A percentile compares a stretch with the other conserved stretches of the same genome.
These are phyloP conservation scores for Zygothrica quintamaculata DNA, from an alignment of 2,888 invertebrate genomes.

Conservation along the genomic window DNA sequence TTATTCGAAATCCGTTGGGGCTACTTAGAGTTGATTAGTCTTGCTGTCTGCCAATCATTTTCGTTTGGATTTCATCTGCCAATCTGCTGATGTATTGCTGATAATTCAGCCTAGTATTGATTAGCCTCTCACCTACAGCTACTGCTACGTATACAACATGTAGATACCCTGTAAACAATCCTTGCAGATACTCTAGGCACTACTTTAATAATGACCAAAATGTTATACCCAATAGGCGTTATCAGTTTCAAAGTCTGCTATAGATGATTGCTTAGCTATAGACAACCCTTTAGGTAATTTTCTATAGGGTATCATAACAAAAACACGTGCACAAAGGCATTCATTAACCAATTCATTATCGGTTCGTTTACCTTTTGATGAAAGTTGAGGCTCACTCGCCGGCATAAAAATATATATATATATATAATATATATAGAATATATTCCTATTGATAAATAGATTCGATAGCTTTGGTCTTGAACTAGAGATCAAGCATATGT, in stretches of 20 bases:
- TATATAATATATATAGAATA: conserved; percentile 1
- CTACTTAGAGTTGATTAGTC: conserved; percentile 4
- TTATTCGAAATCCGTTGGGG: background rate
- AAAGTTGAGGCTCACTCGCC: background rate
- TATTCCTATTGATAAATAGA: background rate
- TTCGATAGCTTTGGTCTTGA: conserved; percentile 54
- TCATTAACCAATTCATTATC: conserved; percentile 47
- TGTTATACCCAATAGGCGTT: too few species aligned
- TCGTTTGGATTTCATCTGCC: background rate
- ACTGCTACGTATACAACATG: too few species aligned
- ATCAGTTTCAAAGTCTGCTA: too few species aligned
- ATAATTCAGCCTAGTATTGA: conserved; percentile 31
- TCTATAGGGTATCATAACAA: too few species aligned
- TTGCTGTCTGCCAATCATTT: conserved; percentile 14
- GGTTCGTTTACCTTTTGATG: conserved; percentile 63
- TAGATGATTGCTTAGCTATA: too few species aligned
- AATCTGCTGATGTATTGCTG: conserved; percentile 11
- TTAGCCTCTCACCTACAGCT: conserved; percentile 9
- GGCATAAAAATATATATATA: background rate
- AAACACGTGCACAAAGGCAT: conserved; percentile 6
- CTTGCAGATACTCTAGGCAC: too few species aligned
- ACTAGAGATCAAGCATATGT: conserved; percentile 64
- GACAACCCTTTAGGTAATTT: too few species aligned
- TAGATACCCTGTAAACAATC: too few species aligned
- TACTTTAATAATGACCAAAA: too few species aligned